Evolutionary conservation across 2,113 vertebrate species (phyloP), one percentile per base, ranked within the genome.

Genomic region (Ciconia boyciana): DNA sequence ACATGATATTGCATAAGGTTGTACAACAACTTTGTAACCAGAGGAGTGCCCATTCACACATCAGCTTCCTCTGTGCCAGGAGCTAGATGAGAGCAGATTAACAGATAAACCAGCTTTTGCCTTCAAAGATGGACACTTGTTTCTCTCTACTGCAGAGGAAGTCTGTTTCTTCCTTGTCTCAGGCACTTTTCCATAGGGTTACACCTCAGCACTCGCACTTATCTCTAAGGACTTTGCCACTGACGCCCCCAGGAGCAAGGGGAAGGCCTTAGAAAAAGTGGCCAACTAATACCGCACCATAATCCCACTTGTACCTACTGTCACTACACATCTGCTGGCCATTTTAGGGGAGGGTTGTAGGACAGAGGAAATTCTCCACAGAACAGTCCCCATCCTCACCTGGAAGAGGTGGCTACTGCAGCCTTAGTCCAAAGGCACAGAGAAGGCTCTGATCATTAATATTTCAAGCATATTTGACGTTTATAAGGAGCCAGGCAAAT

Each of bases 401-500:
- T 65, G 89, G 58, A 57, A 80, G 65, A 54, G 39, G 29, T 5
- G 19, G 60, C 32, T 61, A 19, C 29, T 34, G 80, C 58, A 77
- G 74, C 68, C 72, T 83, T 43, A 21, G 13, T 16, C 36, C 62
- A 61, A 79, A 61, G 58, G 69, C 64, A 58, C 28, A 39, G 72
- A 61, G 68, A 68, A 68, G 34, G 89, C 57, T 90, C 62, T 36
- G 62, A 32, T 5, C 19, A 4, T 32, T 16, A 43, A 18, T 12
- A n/a, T 72, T 68, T 46, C 44, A 57, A 43, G 29, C 22, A 4
- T 11, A 57, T 31, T 34, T 48, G n/a, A 41, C n/a, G 29, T 31
- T 96, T 84, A 44, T 55, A 77, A 81, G 60, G 79, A 93, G 79
- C 24, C 69, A 72, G 62, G 83, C 55, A 93, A 83, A 58, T 29